Evolutionary conservation across 2,888 invertebrate species (phyloP), one percentile per base, ranked within the genome.

Genomic region (Loripinus fragilis): DNA sequence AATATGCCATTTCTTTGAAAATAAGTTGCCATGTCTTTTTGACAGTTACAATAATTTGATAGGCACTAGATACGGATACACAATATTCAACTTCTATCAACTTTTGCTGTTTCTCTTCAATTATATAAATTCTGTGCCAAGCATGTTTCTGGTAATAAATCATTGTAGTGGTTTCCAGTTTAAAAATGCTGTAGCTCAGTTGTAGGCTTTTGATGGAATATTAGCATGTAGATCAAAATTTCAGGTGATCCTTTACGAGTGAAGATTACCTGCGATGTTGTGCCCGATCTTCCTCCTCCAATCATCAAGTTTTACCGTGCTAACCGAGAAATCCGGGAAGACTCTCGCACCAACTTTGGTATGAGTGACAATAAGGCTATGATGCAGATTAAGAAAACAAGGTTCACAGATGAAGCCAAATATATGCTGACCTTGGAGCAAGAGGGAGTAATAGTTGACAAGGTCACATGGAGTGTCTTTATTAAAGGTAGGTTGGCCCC

Each of bases 351-450:
- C 12, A 84, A 87, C 69, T 88, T 90, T 71, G 82, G 71, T 15
- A 67, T 81, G 20, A 76, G 83, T n/a, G 75, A 78, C 50, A 77
- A 88, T 78, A 98, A 97, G 92, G 97, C 99, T 89, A 98, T 98
- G 52, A 95, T 99, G 81, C 98, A 98, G 93, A 98, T 99, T 95
- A 96, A 97, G 90, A 99, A 99, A 95, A 96, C 98, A 87, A 98
- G 98, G 93, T 97, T 98, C 66, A 97, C 97, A 91, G 99, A 99
- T 96, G 99, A 99, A 94, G 98, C 98, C 72, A 97, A 97, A 94
- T 99, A 98, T 95, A 97, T 96, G 93, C 95, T 98, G 91, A 96
- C 97, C 86, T 96, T 99, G 86, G 97, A 97, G 92, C 99, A 99
- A 96, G 97, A 98, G 92, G 99, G 99, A 78, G 97, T 98, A 35